phyloP scores from a whole-genome alignment of 2,113 vertebrate species.

The Lepisosteus oculatus region DNA sequence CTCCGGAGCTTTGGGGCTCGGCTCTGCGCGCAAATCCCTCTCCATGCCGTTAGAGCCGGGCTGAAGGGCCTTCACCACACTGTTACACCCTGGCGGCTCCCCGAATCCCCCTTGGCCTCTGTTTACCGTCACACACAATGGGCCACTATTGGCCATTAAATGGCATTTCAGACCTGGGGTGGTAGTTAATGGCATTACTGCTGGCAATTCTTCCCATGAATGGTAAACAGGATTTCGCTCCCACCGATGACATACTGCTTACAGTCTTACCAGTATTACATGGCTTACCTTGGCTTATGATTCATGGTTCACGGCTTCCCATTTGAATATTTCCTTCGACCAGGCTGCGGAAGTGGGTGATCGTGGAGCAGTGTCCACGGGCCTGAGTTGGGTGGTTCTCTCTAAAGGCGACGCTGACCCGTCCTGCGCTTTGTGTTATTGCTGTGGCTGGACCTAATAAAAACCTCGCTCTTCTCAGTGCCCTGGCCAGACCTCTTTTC shows the following conservation, averaged over 20 bases:
- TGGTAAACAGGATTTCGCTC: slow-evolving; percentile 70
- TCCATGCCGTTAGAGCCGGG: slow-evolving; percentile 28
- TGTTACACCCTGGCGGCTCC: slow-evolving; percentile 64
- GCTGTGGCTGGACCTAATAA: slow-evolving; percentile 16
- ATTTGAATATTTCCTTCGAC: slow-evolving; percentile 67
- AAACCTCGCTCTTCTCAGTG: not conserved
- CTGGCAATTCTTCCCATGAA: slow-evolving; percentile 70
- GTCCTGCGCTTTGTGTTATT: not conserved
- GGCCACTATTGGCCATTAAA: slow-evolving; percentile 74
- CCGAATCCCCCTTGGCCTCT: slow-evolving; percentile 53
- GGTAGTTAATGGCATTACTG: slow-evolving; percentile 76
- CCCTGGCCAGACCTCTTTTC: too few species aligned
- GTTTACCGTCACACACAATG: slow-evolving; percentile 68
- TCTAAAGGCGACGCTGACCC: slow-evolving; percentile 33
- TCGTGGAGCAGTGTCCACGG: not conserved
- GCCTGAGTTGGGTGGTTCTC: slow-evolving; percentile 23
- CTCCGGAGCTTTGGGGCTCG: slow-evolving; percentile 84
- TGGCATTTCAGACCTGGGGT: slow-evolving; percentile 71
- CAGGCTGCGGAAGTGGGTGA: slow-evolving; percentile 25
- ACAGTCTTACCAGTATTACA: slow-evolving; percentile 76
- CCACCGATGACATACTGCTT: slow-evolving; percentile 72
- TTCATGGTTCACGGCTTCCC: slow-evolving; percentile 70
- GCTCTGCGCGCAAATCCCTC: slow-evolving; percentile 40
- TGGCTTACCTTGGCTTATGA: slow-evolving; percentile 78
- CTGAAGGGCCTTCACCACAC: slow-evolving; percentile 63